Evolutionary conservation across 92 coral and sea anemone species (phyloP).

Genomic region (Epizoanthus fatuus): DNA sequence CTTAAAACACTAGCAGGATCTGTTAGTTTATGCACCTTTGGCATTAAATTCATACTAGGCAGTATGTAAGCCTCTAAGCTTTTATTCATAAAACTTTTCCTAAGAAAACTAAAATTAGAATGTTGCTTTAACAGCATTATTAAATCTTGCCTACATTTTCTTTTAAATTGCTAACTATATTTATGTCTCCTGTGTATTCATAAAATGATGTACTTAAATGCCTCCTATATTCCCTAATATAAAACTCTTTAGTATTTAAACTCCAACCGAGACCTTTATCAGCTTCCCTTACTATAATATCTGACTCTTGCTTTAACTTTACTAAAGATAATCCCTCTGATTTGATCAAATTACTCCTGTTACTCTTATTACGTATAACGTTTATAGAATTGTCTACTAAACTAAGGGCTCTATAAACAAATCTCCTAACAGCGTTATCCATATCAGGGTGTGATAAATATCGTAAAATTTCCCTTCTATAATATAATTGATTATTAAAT

Average conservation of each 20-base stretch:
- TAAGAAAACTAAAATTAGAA: neutral
- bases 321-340: neutral
- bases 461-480: neutral
- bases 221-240: no score
- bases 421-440: neutral
- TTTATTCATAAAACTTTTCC: neutral
- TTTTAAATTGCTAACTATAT: neutral
- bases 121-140: neutral
- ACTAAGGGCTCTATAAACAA: neutral
- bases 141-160: neutral
- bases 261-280: neutral
- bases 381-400: neutral
- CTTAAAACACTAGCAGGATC: neutral
- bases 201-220: no score
- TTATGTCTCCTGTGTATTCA: neutral
- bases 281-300: neutral
- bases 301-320: neutral
- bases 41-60: neutral
- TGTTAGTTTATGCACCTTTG: neutral
- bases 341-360: neutral
- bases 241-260: no score
- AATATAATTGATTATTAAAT: neutral
- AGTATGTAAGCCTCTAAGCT: neutral
- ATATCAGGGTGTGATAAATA: neutral
- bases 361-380: neutral